A percentile compares a stretch with the other conserved stretches of the same genome.
These are phyloP conservation scores for Acrobeloides nanus DNA, from an alignment of 2,888 invertebrate species.

Conservation along the genomic window DNA sequence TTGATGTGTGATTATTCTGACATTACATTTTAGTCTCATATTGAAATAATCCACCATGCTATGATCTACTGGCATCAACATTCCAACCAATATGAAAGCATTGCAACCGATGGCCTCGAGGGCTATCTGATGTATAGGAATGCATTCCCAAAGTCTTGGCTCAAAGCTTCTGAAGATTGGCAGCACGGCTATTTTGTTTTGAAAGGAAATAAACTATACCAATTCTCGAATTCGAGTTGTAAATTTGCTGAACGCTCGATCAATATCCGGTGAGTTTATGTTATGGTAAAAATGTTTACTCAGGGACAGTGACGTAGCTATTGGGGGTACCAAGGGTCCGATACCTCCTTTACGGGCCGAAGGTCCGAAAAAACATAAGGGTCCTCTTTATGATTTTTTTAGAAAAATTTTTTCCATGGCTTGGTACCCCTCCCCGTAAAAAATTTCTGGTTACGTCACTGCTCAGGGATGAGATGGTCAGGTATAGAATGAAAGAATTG, in stretches of 20 bases:
- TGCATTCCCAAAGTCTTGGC: slow-evolving; percentile 26
- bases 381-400: no score
- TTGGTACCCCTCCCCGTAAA: no score
- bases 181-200: slow-evolving; percentile 31
- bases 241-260: slow-evolving; percentile 25
- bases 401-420: no score
- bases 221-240: slow-evolving; percentile 40
- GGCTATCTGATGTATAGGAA: slow-evolving; percentile 22
- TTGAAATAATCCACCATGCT: slow-evolving; percentile 19
- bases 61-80: slow-evolving; percentile 28
- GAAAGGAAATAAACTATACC: slow-evolving; percentile 34
- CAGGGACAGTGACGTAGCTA: no score
- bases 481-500: no score
- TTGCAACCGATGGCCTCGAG: slow-evolving; percentile 14
- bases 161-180: slow-evolving; percentile 22
- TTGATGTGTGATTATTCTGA: not conserved
- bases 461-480: no score
- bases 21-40: slow-evolving; percentile 11
- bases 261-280: slow-evolving; percentile 14
- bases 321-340: no score
- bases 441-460: no score
- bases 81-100: slow-evolving; percentile 2
- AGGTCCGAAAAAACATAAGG: no score
- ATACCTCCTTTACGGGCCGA: no score
- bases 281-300: no score